A percentile compares a stretch with the other conserved stretches of the same genome.
Evolutionary conservation across 2,888 invertebrate genomes (phyloP).

Genomic region (Onthophagus sagittarius): DNA sequence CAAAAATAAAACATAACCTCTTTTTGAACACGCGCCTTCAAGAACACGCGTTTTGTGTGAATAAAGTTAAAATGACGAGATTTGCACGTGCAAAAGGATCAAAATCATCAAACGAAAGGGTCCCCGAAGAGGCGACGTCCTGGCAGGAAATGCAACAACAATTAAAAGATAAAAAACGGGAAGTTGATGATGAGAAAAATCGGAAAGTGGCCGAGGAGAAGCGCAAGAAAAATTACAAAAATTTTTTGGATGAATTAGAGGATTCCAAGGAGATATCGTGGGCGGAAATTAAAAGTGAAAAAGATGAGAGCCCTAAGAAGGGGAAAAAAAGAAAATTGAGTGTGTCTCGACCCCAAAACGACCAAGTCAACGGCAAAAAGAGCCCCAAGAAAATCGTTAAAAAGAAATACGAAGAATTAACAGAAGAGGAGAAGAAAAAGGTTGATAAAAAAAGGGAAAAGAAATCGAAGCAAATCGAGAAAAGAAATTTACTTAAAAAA

Average conservation of each 20-base stretch:
- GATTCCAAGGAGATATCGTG: conserved; percentile 18
- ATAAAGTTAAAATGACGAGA: conserved; percentile 58
- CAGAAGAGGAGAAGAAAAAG: conserved; percentile 15
- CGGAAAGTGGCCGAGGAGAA: conserved; percentile 32
- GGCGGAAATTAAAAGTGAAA: conserved; percentile 24
- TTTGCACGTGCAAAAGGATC: conserved; percentile 73
- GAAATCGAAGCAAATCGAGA: conserved; percentile 14
- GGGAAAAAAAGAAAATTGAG: conserved; percentile 16
- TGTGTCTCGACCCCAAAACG: not conserved
- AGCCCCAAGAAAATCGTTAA: conserved; percentile 15
- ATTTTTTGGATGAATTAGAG: conserved; percentile 43
- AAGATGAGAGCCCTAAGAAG: not conserved
- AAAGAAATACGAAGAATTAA: conserved; percentile 16
- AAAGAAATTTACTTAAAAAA: conserved; percentile 39
- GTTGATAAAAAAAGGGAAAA: conserved; percentile 11
- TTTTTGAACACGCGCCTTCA: not conserved
- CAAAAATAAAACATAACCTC: too few relatives aligned
- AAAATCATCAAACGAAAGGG: conserved; percentile 67
- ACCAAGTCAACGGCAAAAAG: conserved; percentile 11
- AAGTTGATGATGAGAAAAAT: conserved; percentile 43
- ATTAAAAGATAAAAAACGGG: conserved; percentile 52
- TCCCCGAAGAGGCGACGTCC: conserved; percentile 67
- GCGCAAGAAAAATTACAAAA: conserved; percentile 48
- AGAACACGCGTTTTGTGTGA: not conserved
- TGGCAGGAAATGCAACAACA: conserved; percentile 70